Conservation (phyloP, 2,113 vertebrate species). For the Gopherus flavomarginatus region DNA sequence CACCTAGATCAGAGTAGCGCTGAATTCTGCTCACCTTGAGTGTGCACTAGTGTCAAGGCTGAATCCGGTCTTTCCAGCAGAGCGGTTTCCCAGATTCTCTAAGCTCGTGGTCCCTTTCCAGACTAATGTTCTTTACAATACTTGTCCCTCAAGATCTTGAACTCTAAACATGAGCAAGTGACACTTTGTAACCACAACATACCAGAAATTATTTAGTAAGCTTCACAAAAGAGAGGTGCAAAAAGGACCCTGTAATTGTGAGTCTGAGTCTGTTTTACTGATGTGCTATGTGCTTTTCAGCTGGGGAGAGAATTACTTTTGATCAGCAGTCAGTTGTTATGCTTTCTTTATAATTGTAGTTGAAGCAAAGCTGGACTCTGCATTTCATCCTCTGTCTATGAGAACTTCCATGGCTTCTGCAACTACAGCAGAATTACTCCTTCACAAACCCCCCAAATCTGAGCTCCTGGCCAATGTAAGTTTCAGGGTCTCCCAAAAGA, state of each 20-base stretch:
- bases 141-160: neutral
- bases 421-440: neutral
- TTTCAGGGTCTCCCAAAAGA: neutral
- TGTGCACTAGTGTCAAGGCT: neutral
- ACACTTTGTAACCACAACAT: neutral
- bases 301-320: neutral
- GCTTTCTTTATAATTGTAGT: neutral
- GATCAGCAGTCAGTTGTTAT: neutral
- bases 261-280: neutral
- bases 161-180: neutral
- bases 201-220: neutral
- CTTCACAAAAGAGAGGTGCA: neutral
- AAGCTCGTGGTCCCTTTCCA: neutral
- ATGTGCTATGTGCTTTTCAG: neutral
- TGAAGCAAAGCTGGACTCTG: neutral
- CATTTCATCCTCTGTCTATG: neutral
- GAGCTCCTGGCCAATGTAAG: neutral
- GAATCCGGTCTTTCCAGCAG: neutral
- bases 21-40: neutral
- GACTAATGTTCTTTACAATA: neutral
- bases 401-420: neutral
- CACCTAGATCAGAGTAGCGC: neutral
- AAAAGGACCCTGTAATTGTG: neutral
- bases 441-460: neutral
- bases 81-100: constrained; percentile 11